Percentiles rank a stretch among this genome's conserved stretches.
These are phyloP conservation scores for Phrynocephalus guinanensis DNA, from an alignment of 2,797 vertebrate species.

Conservation along the genomic window DNA sequence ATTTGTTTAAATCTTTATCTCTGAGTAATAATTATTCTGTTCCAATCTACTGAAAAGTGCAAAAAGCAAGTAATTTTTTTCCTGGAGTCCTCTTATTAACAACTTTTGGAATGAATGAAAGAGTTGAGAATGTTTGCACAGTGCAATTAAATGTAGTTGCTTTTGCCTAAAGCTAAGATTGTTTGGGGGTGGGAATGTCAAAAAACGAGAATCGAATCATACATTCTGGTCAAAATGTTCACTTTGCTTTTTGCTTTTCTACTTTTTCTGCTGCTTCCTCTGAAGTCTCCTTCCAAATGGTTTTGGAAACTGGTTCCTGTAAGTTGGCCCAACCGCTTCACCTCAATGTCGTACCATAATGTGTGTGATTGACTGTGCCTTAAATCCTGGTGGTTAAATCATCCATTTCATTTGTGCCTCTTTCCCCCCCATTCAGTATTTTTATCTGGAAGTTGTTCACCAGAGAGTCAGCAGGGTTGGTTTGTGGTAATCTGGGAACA, in stretches of 20 bases:
- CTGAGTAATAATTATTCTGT: conserved; percentile 40
- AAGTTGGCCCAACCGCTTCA: conserved; percentile 84
- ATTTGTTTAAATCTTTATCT: conserved; percentile 46
- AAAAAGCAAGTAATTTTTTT: conserved; percentile 34
- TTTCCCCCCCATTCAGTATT: neutral
- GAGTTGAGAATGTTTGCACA: conserved; percentile 19
- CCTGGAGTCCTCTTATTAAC: conserved; percentile 46
- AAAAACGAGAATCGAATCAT: conserved; percentile 59
- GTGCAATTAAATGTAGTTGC: conserved; percentile 46
- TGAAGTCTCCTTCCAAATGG: conserved; percentile 99
- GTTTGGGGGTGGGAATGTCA: conserved; percentile 50
- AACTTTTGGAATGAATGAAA: conserved; percentile 42
- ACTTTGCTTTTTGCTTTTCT: conserved; percentile 74
- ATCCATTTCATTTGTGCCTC: conserved; percentile 55
- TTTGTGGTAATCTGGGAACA: conserved; percentile 41
- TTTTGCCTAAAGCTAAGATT: conserved; percentile 54
- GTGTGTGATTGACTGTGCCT: conserved; percentile 56
- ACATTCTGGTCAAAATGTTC: conserved; percentile 75
- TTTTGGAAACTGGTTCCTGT: conserved; percentile 99
- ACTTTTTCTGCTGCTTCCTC: conserved; percentile 78
- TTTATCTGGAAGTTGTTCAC: conserved; percentile 32
- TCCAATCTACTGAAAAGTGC: conserved; percentile 39
- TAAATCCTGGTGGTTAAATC: conserved; percentile 60
- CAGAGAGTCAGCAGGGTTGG: conserved; percentile 29
- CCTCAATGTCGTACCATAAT: conserved; percentile 59